Base-by-base conservation (phyloP, 2,888 invertebrate genomes). In the Hetaerina titia region DNA sequence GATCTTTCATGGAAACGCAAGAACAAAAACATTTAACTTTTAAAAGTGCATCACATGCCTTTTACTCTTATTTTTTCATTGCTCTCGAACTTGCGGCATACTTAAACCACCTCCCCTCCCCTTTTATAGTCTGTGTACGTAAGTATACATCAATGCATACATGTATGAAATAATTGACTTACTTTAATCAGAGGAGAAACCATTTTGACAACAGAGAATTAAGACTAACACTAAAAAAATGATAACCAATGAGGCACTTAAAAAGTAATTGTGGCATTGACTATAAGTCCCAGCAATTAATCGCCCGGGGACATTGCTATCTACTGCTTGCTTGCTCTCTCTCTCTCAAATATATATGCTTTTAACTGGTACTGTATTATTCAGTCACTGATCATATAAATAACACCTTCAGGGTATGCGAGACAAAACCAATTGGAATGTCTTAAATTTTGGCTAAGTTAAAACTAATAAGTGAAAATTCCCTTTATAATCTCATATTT, bases 231-330 rank as follows among this genome's bases (percentile, higher is more conserved):
- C 74, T 69, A 92, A 92, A 90, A 69, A 90, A 92, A 74, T 92
- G 22, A 64, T 64, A 56, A 92, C 92, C 45, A 92, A 92, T 74
- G 92, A 92, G 92, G 92, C 92, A 92, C 92, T 92, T 92, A 92
- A 92, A 81, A 92, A 74, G 69, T 92, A 92, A 69, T 56, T 56
- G 56, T 92, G 92, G 69, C 92, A 92, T 69, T 92, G 92, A 92
- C 64, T 92, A 92, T 69, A 64, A 69, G 92, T 92, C 74, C 92
- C 92, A 45, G 90, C 64, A 69, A 64, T 64, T 69, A 63, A 11
- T 90, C 22, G 92, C 11, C 56, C 74, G n/a, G 19, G 31, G 64
- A 92, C 57, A 74, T 92, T 13, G 56, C 69, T 92, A 92, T 57
- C 92, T 92, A 92, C 56, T 74, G 69, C 92, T 92, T 45, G 45